phyloP scores from a whole-genome alignment of 2,113 vertebrate species.

The Tiliqua scincoides region DNA sequence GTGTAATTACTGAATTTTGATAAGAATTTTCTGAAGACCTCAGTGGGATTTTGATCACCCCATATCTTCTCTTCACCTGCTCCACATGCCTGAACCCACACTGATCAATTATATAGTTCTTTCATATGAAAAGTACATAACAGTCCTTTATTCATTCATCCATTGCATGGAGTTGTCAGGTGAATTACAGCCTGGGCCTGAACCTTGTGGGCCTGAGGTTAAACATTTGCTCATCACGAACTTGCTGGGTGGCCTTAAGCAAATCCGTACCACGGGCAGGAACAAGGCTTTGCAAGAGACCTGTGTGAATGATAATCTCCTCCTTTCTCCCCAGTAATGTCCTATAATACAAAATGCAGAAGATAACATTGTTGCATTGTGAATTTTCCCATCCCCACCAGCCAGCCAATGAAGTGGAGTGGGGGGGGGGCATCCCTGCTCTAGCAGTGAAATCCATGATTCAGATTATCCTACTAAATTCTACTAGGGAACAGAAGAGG shows the following conservation, averaged over 20 bases:
- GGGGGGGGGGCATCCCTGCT: neutral
- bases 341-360: neutral
- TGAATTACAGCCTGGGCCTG: neutral
- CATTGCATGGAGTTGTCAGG: no score
- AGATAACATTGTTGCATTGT: neutral
- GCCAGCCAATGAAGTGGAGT: neutral
- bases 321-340: neutral
- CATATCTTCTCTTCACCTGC: slow-evolving; percentile 3
- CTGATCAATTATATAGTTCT: neutral
- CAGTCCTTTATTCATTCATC: neutral
- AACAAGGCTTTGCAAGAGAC: neutral
- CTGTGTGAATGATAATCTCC: neutral
- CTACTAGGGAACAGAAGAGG: neutral
- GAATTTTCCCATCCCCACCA: neutral
- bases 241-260: neutral
- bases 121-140: neutral
- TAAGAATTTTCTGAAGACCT: neutral
- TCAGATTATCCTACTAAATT: neutral
- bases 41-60: neutral
- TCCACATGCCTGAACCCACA: neutral
- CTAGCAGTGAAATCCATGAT: neutral
- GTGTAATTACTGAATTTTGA: neutral
- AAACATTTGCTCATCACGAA: neutral
- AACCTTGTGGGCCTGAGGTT: neutral
- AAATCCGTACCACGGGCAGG: neutral